These are phyloP conservation scores for Drosophila buzzatii DNA, from an alignment of 2,888 invertebrate genomes.

Conservation along the genomic window DNA sequence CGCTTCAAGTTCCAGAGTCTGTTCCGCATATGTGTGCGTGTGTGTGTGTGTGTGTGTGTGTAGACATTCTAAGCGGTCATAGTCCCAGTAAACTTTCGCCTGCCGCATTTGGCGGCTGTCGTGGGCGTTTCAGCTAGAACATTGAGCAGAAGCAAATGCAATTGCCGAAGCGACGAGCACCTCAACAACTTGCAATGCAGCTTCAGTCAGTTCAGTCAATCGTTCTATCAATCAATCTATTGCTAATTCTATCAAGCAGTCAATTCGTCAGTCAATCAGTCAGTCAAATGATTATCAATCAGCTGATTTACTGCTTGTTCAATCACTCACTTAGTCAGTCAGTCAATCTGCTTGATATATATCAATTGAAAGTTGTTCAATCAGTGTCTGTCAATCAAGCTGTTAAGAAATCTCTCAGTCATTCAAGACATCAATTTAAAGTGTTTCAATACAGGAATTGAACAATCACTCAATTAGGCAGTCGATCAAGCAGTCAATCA, in stretches of 20 bases:
- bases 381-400: background rate
- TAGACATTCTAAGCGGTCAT: constrained; percentile 81
- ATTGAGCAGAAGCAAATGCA: constrained; percentile 13
- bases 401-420: background rate
- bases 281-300: background rate
- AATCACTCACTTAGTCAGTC: background rate
- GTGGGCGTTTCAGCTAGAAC: constrained; percentile 40
- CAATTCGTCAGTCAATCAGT: background rate
- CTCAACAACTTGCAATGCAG: background rate
- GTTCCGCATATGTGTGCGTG: constrained; percentile 53
- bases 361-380: background rate
- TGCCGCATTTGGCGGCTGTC: constrained; percentile 59
- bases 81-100: constrained; percentile 82
- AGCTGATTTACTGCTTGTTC: background rate
- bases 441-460: too few relatives aligned
- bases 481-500: background rate
- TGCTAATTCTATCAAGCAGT: background rate
- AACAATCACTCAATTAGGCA: background rate
- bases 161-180: constrained; percentile 1
- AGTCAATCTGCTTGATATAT: too few relatives aligned
- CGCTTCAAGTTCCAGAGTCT: constrained; percentile 75
- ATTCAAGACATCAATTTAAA: background rate
- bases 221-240: background rate
- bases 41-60: constrained; percentile 43
- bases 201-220: too few relatives aligned